A percentile compares a stretch with the other conserved stretches of the same genome.
These are phyloP conservation scores for Ennomos fuscantarius DNA, from an alignment of 2,888 invertebrate species.

Conservation along the genomic window DNA sequence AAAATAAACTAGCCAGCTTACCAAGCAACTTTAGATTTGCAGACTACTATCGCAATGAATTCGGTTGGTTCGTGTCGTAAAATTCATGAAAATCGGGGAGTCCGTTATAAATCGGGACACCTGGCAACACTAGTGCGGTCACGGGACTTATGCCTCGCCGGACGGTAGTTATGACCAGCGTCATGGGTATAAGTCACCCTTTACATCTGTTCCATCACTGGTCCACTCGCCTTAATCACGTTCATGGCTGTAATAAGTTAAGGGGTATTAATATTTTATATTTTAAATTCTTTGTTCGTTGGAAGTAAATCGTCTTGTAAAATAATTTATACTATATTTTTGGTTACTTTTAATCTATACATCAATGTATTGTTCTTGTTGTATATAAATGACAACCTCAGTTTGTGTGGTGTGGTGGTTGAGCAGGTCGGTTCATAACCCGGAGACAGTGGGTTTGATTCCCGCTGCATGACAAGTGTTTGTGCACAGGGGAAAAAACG, in stretches of 20 bases:
- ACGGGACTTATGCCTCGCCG: conserved; percentile 74
- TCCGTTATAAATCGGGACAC: conserved; percentile 26
- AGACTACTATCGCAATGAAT: conserved; percentile 20
- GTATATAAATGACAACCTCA: too few species aligned
- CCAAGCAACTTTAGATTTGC: conserved; percentile 18
- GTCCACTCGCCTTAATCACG: conserved; percentile 56
- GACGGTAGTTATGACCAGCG: conserved; percentile 74
- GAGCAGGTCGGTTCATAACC: too few species aligned
- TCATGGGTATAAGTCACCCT: conserved; percentile 68
- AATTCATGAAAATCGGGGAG: conserved; percentile 28
- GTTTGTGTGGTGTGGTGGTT: too few species aligned
- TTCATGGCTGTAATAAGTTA: conserved; percentile 20
- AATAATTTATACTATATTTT: too few species aligned
- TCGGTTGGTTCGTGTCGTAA: conserved; percentile 18
- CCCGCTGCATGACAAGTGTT: too few species aligned
- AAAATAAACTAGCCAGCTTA: conserved; percentile 10
- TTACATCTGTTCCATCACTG: conserved; percentile 70
- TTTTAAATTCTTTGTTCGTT: too few species aligned
- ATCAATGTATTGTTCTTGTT: too few species aligned
- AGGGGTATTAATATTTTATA: background rate
- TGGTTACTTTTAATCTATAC: too few species aligned
- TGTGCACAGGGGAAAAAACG: too few species aligned
- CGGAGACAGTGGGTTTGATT: too few species aligned
- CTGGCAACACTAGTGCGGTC: conserved; percentile 57
- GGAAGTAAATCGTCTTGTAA: too few species aligned